Percentiles rank a stretch among this genome's conserved stretches.
Evolutionary conservation across 2,113 vertebrate species (phyloP).

Genomic region (Lepisosteus oculatus): DNA sequence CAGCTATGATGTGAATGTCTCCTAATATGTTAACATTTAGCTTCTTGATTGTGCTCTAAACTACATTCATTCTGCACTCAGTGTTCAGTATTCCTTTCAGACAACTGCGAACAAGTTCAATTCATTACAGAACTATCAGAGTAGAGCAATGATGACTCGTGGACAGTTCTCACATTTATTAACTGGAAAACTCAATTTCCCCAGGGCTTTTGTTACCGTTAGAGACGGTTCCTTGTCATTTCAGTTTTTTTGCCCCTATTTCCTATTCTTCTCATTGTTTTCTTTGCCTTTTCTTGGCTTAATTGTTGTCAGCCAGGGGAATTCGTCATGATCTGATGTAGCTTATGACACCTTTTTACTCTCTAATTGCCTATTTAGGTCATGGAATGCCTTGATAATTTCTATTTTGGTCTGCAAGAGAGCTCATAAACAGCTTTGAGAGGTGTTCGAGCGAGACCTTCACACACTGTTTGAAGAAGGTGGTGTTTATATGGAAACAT

Average conservation of each 20-base stretch:
- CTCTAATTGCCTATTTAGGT: constrained; percentile 7
- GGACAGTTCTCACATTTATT: constrained; percentile 2
- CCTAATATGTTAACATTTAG: constrained; percentile 3
- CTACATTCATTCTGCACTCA: constrained; percentile 12
- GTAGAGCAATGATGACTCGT: background rate
- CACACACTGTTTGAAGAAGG: background rate
- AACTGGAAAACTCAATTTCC: constrained; percentile 15
- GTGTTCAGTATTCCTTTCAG: constrained; percentile 6
- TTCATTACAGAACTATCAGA: constrained; percentile 18
- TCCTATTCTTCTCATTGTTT: background rate
- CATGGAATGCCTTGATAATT: background rate
- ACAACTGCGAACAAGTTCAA: background rate
- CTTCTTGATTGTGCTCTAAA: constrained; percentile 16
- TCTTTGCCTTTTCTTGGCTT: no score
- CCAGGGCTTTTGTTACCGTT: background rate
- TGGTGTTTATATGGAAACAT: constrained; percentile 4
- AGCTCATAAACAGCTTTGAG: constrained; percentile 9
- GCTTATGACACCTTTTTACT: background rate
- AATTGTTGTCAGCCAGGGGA: no score
- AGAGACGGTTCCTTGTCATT: background rate
- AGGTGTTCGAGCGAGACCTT: background rate
- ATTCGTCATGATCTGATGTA: no score
- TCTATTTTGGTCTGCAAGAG: background rate
- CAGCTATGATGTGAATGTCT: constrained; percentile 17
- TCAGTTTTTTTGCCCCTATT: background rate